Base-by-base conservation (phyloP, 2,797 vertebrate genomes). In the Hippopotamyrus pictus region DNA sequence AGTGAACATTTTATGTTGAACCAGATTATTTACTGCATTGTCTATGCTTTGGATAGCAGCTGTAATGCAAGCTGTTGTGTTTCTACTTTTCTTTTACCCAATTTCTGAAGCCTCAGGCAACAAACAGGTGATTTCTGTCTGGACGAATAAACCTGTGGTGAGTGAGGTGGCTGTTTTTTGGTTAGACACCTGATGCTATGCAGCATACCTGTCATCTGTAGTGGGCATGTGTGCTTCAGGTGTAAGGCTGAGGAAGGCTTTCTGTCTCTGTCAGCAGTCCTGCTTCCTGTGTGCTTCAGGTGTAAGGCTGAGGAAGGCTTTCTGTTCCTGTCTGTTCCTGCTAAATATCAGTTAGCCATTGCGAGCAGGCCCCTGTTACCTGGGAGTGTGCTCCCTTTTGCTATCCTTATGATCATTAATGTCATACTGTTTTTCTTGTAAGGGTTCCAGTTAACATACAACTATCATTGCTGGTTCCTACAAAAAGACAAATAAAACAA, bases 91-190 rank as follows among this genome's bases (percentile, higher is more conserved):
- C 94, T 94, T 92, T 90, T 90, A 62, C 88, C 88, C 44, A 88
- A 85, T 91, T 89, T 50, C 85, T 94, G 93, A 95, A 94, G 94
- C 95, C 94, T 90, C 90, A n/a, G 95, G 95, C 95, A 95, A 95
- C 93, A 92, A 95, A 93, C 96, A 95, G 95, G 95, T 92, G 95
- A 92, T 90, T 92, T 91, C 92, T 92, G 92, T 95, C 95, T 95
- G 92, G 91, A 91, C 91, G 90, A 88, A 95, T 96, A 93, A 94
- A 92, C 89, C 92, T 93, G 92, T n/a, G 59, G 93, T 93, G 88
- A 92, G 85, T 90, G 91, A 93, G 91, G 1, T 53, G 91, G 90
- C 91, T 89, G 94, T 82, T 91, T 90, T 7, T 51, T 5, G 89
- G 91, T 90, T 1, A 92, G 92, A 94, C 93, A 93, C 88, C 95